phyloP scores from a whole-genome alignment of 2,113 vertebrate genomes.

The Machaerirhynchus nigripectus region DNA sequence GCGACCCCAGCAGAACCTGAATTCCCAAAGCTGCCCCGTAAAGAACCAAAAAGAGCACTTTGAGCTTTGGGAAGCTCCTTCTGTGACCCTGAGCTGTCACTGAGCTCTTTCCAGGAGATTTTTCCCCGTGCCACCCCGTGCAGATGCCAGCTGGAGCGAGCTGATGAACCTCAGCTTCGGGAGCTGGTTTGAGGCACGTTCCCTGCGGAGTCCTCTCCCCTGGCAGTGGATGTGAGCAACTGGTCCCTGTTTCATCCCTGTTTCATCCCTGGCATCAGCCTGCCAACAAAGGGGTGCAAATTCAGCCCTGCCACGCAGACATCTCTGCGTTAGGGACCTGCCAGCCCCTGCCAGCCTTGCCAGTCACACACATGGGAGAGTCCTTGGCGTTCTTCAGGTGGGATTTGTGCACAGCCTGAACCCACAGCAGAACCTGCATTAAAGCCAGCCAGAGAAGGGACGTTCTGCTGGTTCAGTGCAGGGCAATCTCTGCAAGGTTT shows the following conservation, averaged over 20 bases:
- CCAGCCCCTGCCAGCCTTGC: background rate
- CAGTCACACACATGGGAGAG: background rate
- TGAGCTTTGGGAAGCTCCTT: background rate
- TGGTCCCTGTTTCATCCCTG: background rate
- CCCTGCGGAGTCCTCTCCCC: background rate
- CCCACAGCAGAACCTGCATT: background rate
- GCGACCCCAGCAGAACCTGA: background rate
- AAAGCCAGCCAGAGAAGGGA: background rate
- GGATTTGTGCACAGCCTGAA: background rate
- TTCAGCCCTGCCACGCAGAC: background rate
- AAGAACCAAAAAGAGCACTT: background rate
- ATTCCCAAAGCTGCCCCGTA: background rate
- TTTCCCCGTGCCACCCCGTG: rapidly evolving
- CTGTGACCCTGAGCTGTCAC: no score
- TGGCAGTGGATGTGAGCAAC: background rate
- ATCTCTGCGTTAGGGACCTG: background rate
- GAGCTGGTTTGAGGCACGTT: rapidly evolving
- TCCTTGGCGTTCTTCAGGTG: background rate
- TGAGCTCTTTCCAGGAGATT: background rate
- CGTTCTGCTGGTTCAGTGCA: background rate
- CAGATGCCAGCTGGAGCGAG: rapidly evolving
- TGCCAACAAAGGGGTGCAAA: background rate
- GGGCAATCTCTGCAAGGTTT: no score
- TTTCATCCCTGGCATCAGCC: no score
- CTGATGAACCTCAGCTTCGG: background rate